Conservation (phyloP, 1,140 invertebrate genomes). For the Drosophila cardini region DNA sequence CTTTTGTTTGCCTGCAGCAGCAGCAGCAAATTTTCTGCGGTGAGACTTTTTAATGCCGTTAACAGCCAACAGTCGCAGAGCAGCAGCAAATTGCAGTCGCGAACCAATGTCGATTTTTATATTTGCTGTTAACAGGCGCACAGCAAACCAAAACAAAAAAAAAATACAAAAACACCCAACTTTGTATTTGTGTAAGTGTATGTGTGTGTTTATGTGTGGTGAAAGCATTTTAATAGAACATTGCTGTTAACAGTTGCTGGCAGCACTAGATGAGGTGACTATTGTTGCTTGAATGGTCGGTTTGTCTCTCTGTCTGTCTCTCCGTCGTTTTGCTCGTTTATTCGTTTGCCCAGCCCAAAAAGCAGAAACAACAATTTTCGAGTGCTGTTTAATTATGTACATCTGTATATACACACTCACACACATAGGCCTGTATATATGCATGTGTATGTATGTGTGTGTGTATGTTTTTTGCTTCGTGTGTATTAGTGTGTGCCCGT, state of each 20-base stretch:
- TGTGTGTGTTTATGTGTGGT: constrained; percentile 16
- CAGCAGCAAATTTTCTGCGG: background rate
- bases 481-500: constrained; percentile 7
- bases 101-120: constrained; percentile 33
- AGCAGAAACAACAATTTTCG: constrained; percentile 39
- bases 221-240: constrained; percentile 51
- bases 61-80: constrained; percentile 14
- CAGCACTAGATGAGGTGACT: constrained; percentile 18
- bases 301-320: background rate
- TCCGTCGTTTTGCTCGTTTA: background rate
- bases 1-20: constrained; percentile 23
- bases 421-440: constrained; percentile 9
- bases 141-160: no score
- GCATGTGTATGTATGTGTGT: background rate
- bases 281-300: constrained; percentile 6
- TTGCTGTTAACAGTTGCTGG: constrained; percentile 27
- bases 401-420: background rate
- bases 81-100: constrained; percentile 15
- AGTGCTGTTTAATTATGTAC: constrained; percentile 44
- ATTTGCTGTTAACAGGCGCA: constrained; percentile 50
- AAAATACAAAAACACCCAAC: constrained; percentile 5
- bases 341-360: constrained; percentile 18
- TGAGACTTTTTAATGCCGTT: constrained; percentile 20
- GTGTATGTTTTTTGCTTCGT: constrained; percentile 2
- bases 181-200: background rate